phyloP scores from a whole-genome alignment of 2,888 invertebrate species.

The Caenorhabditis sp. region DNA sequence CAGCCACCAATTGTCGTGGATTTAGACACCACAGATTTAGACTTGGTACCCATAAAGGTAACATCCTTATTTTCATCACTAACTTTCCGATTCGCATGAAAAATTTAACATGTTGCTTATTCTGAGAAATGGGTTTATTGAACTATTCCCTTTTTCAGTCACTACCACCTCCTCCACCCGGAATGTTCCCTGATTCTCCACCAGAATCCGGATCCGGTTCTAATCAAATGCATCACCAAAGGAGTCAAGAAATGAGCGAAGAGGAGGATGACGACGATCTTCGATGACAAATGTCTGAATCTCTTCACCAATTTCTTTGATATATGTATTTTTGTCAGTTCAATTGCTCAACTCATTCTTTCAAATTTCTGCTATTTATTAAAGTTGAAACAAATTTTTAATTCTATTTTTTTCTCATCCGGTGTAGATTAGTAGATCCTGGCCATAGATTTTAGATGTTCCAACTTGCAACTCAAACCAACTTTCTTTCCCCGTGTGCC shows the following conservation, averaged over 20 bases:
- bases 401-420: conserved; percentile 14
- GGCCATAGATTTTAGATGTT: conserved; percentile 13
- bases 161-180: conserved; percentile 63
- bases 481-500: conserved; percentile 60
- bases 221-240: conserved; percentile 51
- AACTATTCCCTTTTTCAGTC: conserved; percentile 42
- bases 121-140: neutral
- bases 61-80: conserved; percentile 18
- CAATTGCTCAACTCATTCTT: conserved; percentile 52
- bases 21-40: conserved; percentile 63
- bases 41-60: conserved; percentile 64
- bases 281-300: conserved; percentile 30
- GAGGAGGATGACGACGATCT: conserved; percentile 62
- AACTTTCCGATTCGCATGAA: conserved; percentile 19
- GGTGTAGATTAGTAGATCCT: conserved; percentile 38
- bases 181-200: conserved; percentile 65
- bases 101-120: neutral
- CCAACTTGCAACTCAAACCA: conserved; percentile 19
- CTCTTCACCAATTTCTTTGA: conserved; percentile 3
- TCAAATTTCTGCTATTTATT: conserved; percentile 43
- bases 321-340: conserved; percentile 57
- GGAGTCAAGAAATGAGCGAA: conserved; percentile 60
- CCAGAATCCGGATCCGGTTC: conserved; percentile 58
- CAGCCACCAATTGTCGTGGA: conserved; percentile 72
- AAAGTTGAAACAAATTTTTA: neutral